A percentile compares a stretch with the other conserved stretches of the same genome.
Conservation (phyloP, 2,797 vertebrate species). For the Mastacembelus armatus region DNA sequence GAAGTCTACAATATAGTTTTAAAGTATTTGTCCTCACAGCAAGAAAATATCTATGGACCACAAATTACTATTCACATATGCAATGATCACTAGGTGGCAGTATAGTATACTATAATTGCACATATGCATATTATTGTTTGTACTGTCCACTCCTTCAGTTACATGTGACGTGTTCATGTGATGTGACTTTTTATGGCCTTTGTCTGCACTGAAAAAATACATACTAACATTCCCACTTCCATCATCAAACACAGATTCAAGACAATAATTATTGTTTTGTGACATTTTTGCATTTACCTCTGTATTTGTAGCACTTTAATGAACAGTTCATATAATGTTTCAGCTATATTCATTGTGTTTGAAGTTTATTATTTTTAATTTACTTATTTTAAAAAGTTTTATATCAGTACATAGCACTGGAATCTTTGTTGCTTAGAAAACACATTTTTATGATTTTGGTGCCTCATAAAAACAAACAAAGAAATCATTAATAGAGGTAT, state of each 20-base stretch:
- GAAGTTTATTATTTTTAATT: neutral
- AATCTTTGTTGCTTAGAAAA: no score
- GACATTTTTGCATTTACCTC: neutral
- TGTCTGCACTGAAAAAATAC: slow-evolving; percentile 1
- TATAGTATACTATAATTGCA: slow-evolving; percentile 82
- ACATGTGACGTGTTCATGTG: slow-evolving; percentile 33
- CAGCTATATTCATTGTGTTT: neutral
- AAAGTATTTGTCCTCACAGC: neutral
- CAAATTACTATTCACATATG: slow-evolving; percentile 39
- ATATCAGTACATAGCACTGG: no score
- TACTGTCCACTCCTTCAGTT: slow-evolving; percentile 45
- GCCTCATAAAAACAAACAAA: no score
- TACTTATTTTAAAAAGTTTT: no score
- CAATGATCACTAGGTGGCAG: slow-evolving; percentile 90
- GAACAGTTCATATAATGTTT: neutral
- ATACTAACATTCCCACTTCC: neutral
- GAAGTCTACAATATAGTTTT: neutral
- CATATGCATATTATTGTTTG: slow-evolving; percentile 70
- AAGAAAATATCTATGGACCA: slow-evolving; percentile 32
- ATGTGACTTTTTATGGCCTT: slow-evolving; percentile 31
- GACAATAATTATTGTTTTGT: neutral
- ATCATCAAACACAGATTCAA: neutral
- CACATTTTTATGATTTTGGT: no score
- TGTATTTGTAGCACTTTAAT: neutral
- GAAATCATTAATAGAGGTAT: no score